Conservation (phyloP, 2,113 vertebrate genomes). For the Heterotis niloticus region DNA sequence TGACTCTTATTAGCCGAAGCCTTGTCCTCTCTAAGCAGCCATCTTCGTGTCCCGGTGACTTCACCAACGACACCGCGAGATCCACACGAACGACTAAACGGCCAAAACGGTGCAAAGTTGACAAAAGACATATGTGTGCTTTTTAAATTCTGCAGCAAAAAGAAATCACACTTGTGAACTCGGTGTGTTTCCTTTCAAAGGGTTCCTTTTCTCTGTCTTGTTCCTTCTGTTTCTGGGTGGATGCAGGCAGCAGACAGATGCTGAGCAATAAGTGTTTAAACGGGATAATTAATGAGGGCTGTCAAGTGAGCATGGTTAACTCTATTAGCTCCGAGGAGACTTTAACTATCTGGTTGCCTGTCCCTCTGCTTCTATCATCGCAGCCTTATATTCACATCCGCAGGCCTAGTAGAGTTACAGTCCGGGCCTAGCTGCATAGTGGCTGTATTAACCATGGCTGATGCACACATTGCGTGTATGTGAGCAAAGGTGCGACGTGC, state of each 20-base stretch:
- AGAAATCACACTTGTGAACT: neutral
- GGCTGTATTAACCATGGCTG: neutral
- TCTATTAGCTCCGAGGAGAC: slow-evolving; percentile 41
- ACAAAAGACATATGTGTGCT: neutral
- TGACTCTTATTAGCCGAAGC: slow-evolving; percentile 56
- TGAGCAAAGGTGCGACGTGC: too few species aligned
- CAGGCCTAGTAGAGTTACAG: neutral
- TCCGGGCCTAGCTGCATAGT: neutral
- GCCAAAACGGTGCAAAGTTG: neutral
- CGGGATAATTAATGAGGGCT: slow-evolving; percentile 55
- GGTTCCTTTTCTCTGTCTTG: slow-evolving; percentile 7
- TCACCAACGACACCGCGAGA: slow-evolving; percentile 32
- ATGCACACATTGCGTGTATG: neutral
- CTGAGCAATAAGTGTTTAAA: slow-evolving; percentile 61
- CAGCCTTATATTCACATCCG: neutral
- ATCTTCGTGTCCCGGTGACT: slow-evolving; percentile 37
- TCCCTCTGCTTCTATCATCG: neutral
- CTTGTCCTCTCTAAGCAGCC: slow-evolving; percentile 55
- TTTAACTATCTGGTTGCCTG: slow-evolving; percentile 4
- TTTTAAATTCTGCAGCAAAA: neutral
- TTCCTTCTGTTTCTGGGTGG: slow-evolving; percentile 37
- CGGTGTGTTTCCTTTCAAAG: neutral
- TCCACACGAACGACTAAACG: too few species aligned
- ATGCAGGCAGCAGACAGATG: slow-evolving; percentile 51
- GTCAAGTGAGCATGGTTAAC: slow-evolving; percentile 41